Conservation (phyloP, 2,888 invertebrate genomes). For the Dendrolimus pini region DNA sequence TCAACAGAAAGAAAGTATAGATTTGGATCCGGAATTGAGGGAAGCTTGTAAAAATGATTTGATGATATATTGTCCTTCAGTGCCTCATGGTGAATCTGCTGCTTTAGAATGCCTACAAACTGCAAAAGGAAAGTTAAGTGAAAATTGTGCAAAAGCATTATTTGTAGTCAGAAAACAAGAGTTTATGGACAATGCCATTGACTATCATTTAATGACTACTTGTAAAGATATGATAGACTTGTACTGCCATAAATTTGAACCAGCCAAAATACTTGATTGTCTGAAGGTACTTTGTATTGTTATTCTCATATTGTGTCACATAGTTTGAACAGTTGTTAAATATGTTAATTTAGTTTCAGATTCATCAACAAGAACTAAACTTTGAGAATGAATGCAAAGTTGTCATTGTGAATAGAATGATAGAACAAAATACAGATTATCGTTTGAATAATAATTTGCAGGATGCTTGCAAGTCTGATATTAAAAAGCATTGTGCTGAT, state of each 20-base stretch:
- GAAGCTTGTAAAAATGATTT: constrained; percentile 90
- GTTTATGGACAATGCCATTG: constrained; percentile 89
- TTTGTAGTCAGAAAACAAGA: constrained; percentile 92
- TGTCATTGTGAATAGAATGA: constrained; percentile 91
- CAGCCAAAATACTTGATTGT: constrained; percentile 83
- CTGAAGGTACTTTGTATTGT: constrained; percentile 76
- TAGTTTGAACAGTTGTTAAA: not conserved
- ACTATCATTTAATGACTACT: constrained; percentile 88
- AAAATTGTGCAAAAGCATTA: constrained; percentile 85
- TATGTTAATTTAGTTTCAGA: constrained; percentile 49
- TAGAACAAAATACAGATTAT: constrained; percentile 93
- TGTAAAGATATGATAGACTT: constrained; percentile 92
- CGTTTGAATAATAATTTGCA: constrained; percentile 91
- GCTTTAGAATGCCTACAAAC: constrained; percentile 88
- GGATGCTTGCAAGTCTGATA: constrained; percentile 88
- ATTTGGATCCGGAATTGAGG: constrained; percentile 89
- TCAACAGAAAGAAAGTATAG: constrained; percentile 93
- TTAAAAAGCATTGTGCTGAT: constrained; percentile 78
- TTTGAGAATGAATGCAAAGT: constrained; percentile 91
- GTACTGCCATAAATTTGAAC: constrained; percentile 86
- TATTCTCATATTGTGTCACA: not conserved
- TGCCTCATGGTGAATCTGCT: constrained; percentile 82
- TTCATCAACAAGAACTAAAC: constrained; percentile 83
- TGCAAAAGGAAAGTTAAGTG: constrained; percentile 78
- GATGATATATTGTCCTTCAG: constrained; percentile 80